phyloP scores from a whole-genome alignment of 2,888 invertebrate genomes.

The Mythimna lalbum region DNA sequence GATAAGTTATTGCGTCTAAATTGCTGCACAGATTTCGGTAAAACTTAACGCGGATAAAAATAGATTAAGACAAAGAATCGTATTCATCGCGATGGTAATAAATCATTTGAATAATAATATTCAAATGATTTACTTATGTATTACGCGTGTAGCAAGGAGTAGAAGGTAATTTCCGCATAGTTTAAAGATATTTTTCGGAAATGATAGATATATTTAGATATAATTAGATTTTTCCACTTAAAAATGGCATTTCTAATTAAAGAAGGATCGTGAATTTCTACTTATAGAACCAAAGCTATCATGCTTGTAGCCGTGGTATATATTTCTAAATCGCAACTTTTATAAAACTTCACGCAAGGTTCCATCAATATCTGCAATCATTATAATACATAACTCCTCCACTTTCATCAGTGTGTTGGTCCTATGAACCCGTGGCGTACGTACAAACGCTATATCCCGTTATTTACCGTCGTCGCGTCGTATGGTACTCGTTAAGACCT shows the following conservation, averaged over 20 bases:
- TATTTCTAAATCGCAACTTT: no score
- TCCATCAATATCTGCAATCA: conserved; percentile 4
- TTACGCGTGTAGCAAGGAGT: no score
- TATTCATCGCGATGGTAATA: no score
- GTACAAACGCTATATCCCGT: conserved; percentile 69
- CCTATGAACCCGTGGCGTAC: conserved; percentile 54
- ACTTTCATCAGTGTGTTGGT: conserved; percentile 20
- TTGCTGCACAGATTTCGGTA: no score
- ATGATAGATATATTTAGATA: no score
- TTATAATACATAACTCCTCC: not conserved
- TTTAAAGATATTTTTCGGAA: not conserved
- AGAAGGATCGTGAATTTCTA: not conserved
- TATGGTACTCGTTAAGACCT: conserved; percentile 67
- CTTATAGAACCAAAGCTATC: not conserved
- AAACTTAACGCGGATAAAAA: no score
- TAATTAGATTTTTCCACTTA: no score
- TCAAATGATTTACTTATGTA: no score
- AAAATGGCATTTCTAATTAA: no score
- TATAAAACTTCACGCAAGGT: not conserved
- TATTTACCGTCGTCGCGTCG: conserved; percentile 69
- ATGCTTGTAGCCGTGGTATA: not conserved
- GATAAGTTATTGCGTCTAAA: no score
- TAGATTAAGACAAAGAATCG: no score
- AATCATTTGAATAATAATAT: not conserved
- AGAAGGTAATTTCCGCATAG: not conserved